Base-by-base conservation (phyloP, 2,888 invertebrate genomes). In the Hoplodrina blanda region DNA sequence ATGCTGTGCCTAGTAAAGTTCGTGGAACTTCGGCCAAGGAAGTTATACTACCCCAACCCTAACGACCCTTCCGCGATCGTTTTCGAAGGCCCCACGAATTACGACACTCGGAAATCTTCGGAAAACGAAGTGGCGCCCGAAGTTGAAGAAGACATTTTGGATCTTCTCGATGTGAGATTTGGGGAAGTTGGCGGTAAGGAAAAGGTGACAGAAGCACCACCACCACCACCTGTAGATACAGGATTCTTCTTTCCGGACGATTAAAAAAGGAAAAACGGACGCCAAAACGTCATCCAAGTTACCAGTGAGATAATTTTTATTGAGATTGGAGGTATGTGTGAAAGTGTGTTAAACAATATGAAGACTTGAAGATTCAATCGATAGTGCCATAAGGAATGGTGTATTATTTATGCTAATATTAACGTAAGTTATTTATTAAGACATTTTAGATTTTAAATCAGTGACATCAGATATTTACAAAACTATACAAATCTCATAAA, bases 21-120 rank as follows among this genome's bases (percentile, higher is more conserved):
- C 6, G 84, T 57, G n/a, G 25, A 25, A 25, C 25, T 25, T 25
- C 80, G 78, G 8, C 61, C 71, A 2, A 85, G 44, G 80, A 81
- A 56, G 56, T 49, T 88, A 3, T 93, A 91, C 67, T 91, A 88
- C 70, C 86, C 90, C 0, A 82, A 87, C 59, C 78, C 80, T 5
- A 69, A 84, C 0, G 89, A 89, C 65, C 91, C 92, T 0, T 76
- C 87, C 37, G 88, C 90, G 0, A 93, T 94, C 15, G 92, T 90
- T 0, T 94, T 93, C 55, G 89, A 90, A 0, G 94, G 89, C 2
- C 93, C 92, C 0, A 94, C 93, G 0, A 94, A 93, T 75, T 89
- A 85, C 19, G 86, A 90, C 0, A 70, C 52, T 19, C 64, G 81
- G 37, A 72, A 74, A 57, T 4, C 61, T 30, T 75, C 76, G 0